Evolutionary conservation across 2,113 vertebrate genomes (phyloP).

Genomic region (Regulus satrapa): DNA sequence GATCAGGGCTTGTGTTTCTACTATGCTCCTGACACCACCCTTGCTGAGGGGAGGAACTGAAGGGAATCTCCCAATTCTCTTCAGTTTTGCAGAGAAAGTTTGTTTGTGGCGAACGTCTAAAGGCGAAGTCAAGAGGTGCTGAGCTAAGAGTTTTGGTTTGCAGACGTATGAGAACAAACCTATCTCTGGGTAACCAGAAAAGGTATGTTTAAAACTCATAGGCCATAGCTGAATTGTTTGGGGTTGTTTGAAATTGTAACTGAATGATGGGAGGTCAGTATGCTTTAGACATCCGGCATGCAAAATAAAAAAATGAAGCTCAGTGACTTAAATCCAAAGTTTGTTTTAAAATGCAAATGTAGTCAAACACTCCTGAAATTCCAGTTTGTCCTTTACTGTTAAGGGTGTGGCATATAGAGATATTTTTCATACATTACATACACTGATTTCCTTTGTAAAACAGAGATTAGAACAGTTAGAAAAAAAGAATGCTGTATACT

Average conservation of each 20-base stretch:
- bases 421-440: not conserved
- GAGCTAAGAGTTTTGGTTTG: not conserved
- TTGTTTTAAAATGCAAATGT: constrained; percentile 17
- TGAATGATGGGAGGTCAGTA: not conserved
- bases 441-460: not conserved
- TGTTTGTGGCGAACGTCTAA: not conserved
- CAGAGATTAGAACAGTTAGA: not conserved
- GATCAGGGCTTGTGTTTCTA: not conserved
- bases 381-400: not conserved
- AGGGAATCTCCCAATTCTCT: not conserved
- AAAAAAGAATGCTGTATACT: not conserved
- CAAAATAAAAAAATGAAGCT: not conserved
- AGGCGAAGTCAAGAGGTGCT: not conserved
- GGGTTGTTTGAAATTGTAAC: not conserved
- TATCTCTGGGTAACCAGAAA: not conserved
- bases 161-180: not conserved
- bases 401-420: not conserved
- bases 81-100: not conserved
- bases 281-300: not conserved
- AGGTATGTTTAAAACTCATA: not conserved
- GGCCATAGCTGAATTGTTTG: not conserved
- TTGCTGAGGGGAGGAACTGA: not conserved
- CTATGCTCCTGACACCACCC: not conserved
- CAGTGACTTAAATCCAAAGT: not conserved
- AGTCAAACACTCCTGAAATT: not conserved